Evolutionary conservation across 2,888 invertebrate species (phyloP), one percentile per base, ranked within the genome.

Genomic region (Pseudococcus longispinus): DNA sequence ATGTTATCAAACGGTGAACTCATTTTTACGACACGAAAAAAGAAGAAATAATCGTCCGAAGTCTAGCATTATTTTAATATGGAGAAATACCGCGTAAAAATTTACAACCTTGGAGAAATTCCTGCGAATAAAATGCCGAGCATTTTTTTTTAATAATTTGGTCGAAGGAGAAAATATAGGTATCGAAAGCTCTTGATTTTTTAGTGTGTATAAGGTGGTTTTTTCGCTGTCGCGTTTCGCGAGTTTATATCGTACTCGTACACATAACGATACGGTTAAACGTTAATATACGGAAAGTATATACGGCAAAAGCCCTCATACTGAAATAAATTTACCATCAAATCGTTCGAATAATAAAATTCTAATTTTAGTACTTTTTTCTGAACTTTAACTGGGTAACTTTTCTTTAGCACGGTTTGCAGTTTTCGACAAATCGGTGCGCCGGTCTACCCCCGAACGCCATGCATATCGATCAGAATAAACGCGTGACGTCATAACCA

Each of bases 401-500:
- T 44, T 46, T 83, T 46, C 46, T 46, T 26, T 46, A 83, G 11
- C 83, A 44, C 26, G 42, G 83, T 44, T 83, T 83, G 42, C 42
- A 83, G 46, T 84, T 55, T 74, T 29, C 26, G 55, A 84, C 84
- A 84, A 84, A 84, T 84, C 55, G 84, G 29, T 84, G 51, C 84
- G 84, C 84, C 55, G 26, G 84, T 55, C 84, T 60, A 37, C 55
- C 84, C 83, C 84, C 65, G 55, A 42, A 65, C 65, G 60, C 60
- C 42, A n/a, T 65, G 65, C 65, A 60, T 84, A 84, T 84, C 60
- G 84, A 84, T 84, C 84, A 65, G 84, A 84, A 84, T 84, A 60
- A 84, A 65, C 18, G 84, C 60, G 84, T 84, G 60, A 65, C 84
- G 84, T 84, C 84, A 84, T 65, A 65, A 60, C 84, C 84, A 65